Conservation (phyloP, 2,113 vertebrate species). For the human region DNA sequence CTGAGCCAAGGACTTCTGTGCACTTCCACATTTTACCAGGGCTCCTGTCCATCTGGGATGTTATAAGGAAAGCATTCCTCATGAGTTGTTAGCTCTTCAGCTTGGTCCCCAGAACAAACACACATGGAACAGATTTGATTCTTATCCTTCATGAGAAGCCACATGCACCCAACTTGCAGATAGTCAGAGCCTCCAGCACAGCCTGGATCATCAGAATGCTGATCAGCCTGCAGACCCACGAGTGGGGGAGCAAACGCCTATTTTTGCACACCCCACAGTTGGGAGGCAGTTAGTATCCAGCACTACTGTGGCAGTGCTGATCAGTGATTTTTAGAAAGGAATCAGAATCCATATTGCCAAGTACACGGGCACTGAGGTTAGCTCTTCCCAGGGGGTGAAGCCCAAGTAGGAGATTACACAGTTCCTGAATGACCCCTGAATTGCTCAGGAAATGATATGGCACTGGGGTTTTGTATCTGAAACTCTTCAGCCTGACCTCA, state of each 20-base stretch:
- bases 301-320: too few relatives aligned
- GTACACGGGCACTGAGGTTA: too few relatives aligned
- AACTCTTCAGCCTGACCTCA: background rate
- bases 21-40: background rate
- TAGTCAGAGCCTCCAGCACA: background rate
- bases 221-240: background rate
- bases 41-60: rapidly evolving
- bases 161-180: background rate
- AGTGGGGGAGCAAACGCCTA: background rate
- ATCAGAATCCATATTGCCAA: background rate
- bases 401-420: background rate
- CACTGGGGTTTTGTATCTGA: background rate
- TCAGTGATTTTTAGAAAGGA: background rate
- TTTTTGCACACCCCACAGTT: rapidly evolving
- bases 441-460: background rate
- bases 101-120: background rate
- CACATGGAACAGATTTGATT: background rate
- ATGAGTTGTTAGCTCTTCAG: background rate
- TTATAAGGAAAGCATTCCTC: background rate
- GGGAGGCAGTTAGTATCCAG: too few relatives aligned
- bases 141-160: background rate
- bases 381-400: background rate
- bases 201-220: rapidly evolving
- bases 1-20: background rate
- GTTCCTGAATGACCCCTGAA: background rate